These are phyloP conservation scores for Myoxocephalus aenaeus DNA, from an alignment of 2,797 vertebrate genomes.

Conservation along the genomic window DNA sequence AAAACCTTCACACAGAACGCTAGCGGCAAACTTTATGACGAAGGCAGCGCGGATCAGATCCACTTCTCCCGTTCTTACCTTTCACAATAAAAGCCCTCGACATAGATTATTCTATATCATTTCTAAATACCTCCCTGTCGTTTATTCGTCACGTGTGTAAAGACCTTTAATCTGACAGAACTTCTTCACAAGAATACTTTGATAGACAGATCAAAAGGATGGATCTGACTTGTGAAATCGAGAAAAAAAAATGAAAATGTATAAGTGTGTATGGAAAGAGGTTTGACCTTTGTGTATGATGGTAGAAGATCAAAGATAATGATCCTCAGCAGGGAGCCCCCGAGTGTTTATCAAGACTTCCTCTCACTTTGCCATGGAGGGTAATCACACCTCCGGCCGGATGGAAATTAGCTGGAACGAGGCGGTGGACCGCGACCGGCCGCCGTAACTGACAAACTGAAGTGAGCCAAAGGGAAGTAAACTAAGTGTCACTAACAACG, in stretches of 20 bases:
- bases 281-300: constrained; percentile 70
- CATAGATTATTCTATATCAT: not conserved
- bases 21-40: not conserved
- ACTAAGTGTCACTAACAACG: constrained; percentile 48
- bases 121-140: not conserved
- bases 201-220: not conserved
- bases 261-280: constrained; percentile 33
- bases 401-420: constrained; percentile 69
- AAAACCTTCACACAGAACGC: no score
- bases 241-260: no score
- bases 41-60: not conserved
- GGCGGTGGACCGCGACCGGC: constrained; percentile 65
- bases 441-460: constrained; percentile 46
- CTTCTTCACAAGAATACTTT: not conserved
- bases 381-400: constrained; percentile 63
- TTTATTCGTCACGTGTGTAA: not conserved
- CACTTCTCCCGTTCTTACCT: not conserved
- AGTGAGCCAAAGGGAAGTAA: constrained; percentile 49
- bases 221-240: constrained; percentile 3
- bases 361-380: constrained; percentile 61
- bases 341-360: constrained; percentile 63
- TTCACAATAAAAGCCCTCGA: not conserved
- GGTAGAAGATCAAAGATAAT: constrained; percentile 65
- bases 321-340: constrained; percentile 61
- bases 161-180: not conserved